Evolutionary conservation across 1,140 invertebrate species (phyloP).

Genomic region (Venturia canescens): DNA sequence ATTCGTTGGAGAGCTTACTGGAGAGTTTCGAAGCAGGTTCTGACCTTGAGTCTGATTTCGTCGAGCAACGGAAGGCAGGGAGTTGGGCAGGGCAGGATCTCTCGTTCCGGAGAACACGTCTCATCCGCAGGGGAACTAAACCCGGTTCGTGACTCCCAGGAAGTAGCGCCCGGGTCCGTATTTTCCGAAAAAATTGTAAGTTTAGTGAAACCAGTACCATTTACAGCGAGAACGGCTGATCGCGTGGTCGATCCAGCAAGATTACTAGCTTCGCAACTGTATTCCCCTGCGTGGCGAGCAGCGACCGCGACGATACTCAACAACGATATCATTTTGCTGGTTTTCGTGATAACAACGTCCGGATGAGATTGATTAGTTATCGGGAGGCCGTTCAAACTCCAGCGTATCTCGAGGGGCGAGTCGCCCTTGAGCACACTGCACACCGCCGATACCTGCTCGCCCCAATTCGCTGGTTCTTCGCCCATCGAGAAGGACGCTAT

Average conservation of each 20-base stretch:
- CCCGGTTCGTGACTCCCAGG: too few species aligned
- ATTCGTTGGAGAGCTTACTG: too few species aligned
- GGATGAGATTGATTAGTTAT: slow-evolving; percentile 78
- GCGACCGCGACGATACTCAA: slow-evolving; percentile 79
- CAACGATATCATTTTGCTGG: slow-evolving; percentile 84
- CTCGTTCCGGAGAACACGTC: slow-evolving; percentile 27
- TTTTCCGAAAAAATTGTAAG: too few species aligned
- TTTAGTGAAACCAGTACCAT: slow-evolving; percentile 76
- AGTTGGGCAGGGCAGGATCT: neutral
- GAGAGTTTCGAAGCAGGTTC: too few species aligned
- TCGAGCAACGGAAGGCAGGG: neutral
- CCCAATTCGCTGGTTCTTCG: slow-evolving; percentile 78
- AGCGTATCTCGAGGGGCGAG: slow-evolving; percentile 75
- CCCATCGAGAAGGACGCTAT: slow-evolving; percentile 82
- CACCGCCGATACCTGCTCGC: slow-evolving; percentile 79
- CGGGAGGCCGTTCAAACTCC: slow-evolving; percentile 82
- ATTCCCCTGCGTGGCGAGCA: slow-evolving; percentile 77
- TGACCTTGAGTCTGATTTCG: too few species aligned
- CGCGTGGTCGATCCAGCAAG: slow-evolving; percentile 78
- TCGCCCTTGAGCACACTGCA: slow-evolving; percentile 81
- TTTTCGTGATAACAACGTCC: slow-evolving; percentile 84
- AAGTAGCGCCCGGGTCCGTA: too few species aligned
- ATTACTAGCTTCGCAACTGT: slow-evolving; percentile 80
- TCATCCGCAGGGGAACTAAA: slow-evolving; percentile 45
- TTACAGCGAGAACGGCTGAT: slow-evolving; percentile 79